Evolutionary conservation across 2,113 vertebrate genomes (phyloP).

Genomic region (Etia nguti): DNA sequence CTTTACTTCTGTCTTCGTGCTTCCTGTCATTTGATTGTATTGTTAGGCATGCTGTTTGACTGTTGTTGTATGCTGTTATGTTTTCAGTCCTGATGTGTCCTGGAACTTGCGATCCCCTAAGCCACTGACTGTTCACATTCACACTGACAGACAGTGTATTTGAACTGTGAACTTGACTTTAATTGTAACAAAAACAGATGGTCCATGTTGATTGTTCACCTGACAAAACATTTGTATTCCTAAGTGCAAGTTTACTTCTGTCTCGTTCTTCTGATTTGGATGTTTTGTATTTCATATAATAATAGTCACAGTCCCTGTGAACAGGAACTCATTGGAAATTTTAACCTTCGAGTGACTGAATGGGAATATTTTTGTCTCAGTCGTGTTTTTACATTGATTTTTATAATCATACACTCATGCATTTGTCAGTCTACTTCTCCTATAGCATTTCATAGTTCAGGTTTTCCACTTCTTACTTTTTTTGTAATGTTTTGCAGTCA

Average conservation of each 20-base stretch:
- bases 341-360: not conserved
- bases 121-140: not conserved
- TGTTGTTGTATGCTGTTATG: not conserved
- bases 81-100: not conserved
- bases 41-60: not conserved
- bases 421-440: not conserved
- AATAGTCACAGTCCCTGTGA: not conserved
- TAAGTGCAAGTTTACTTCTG: not conserved
- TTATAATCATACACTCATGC: accelerated
- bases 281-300: not conserved
- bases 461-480: not conserved
- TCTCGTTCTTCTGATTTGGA: not conserved
- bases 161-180: not conserved
- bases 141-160: not conserved
- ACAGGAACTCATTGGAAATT: not conserved
- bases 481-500: not conserved
- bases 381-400: not conserved
- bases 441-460: not conserved
- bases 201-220: not conserved
- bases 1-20: not conserved
- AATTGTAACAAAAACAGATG: not conserved
- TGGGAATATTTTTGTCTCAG: not conserved
- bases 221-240: not conserved
- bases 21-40: not conserved
- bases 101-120: not conserved